Base-by-base conservation (phyloP, 1,140 invertebrate genomes). In the Drosophila insularis region DNA sequence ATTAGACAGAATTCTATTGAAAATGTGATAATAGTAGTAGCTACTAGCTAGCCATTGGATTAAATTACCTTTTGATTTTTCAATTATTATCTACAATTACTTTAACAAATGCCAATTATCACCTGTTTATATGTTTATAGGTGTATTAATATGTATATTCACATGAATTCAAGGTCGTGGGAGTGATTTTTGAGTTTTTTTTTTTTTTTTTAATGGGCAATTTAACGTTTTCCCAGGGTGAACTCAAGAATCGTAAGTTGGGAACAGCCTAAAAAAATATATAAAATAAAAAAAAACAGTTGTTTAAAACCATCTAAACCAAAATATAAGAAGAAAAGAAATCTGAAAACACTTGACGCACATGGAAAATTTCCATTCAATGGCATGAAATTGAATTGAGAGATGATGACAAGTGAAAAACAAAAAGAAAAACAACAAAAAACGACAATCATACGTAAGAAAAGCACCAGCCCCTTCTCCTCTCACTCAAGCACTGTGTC, bases 331-430 rank as follows among this genome's bases (percentile, higher is more conserved):
- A 35, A 35, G 35, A 4, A 37, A 37, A 37, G 10, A 13, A 13
- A 13, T n/a, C 10, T 10, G 6, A 62, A 65, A 71, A 6, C 21
- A n/a, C 58, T 31, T 23, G 11, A 27, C 39, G 21, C 39, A 31
- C 35, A 62, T 87, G 78, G 82, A 81, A 86, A 86, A 82, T 81
- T 86, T 79, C 82, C 75, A 86, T 66, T 68, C 60, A 23, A 72
- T 87, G 68, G 81, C 46, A 74, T 75, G 75, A 39, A 69, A 73
- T 74, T 81, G 58, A 66, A 35, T 66, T 74, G 64, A 63, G 67
- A 68, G 67, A 68, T 55, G 19, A 67, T 43, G 59, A 56, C 53
- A 53, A 58, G 4, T 65, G 39, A 56, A 59, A 14, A 46, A 63
- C 39, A 8, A 35, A 35, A 35, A 35, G 32, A 35, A 35, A 35